Evolutionary conservation across 2,113 vertebrate genomes (phyloP).

Genomic region (Sphyrna mokarran): DNA sequence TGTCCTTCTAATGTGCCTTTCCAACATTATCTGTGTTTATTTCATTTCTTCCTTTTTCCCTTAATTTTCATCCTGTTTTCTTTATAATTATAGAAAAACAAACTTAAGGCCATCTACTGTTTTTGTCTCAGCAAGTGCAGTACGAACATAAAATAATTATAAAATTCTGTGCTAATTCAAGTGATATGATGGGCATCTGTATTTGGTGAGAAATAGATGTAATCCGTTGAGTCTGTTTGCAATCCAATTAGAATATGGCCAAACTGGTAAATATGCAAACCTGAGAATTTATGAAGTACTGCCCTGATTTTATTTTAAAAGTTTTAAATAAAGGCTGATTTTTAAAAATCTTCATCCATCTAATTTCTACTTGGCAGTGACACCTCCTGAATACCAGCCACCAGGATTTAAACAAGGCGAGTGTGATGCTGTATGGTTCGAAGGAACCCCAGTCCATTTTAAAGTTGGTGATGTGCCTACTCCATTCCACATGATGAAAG

Average conservation of each 20-base stretch:
- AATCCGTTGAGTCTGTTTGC: not conserved
- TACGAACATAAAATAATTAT: not conserved
- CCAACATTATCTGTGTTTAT: not conserved
- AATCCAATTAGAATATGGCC: not conserved
- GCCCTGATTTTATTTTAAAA: not conserved
- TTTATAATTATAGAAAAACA: not conserved
- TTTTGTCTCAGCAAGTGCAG: not conserved
- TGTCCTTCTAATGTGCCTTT: not conserved
- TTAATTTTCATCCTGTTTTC: not conserved
- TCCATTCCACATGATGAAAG: conserved; percentile 56
- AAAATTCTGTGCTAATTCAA: not conserved
- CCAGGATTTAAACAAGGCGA: conserved; percentile 59
- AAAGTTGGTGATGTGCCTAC: conserved; percentile 56
- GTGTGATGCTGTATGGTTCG: conserved; percentile 50
- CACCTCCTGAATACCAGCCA: conserved; percentile 62
- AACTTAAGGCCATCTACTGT: not conserved
- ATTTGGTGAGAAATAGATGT: not conserved
- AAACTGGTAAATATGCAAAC: not conserved
- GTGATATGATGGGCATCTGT: not conserved
- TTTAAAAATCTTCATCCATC: not conserved
- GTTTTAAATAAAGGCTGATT: not conserved
- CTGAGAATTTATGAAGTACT: not conserved
- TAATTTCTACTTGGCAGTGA: conserved; percentile 49
- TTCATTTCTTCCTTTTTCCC: not conserved
- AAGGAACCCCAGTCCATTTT: conserved; percentile 53